These are phyloP conservation scores for Mustelus asterias DNA, from an alignment of 2,113 vertebrate genomes.

Conservation along the genomic window DNA sequence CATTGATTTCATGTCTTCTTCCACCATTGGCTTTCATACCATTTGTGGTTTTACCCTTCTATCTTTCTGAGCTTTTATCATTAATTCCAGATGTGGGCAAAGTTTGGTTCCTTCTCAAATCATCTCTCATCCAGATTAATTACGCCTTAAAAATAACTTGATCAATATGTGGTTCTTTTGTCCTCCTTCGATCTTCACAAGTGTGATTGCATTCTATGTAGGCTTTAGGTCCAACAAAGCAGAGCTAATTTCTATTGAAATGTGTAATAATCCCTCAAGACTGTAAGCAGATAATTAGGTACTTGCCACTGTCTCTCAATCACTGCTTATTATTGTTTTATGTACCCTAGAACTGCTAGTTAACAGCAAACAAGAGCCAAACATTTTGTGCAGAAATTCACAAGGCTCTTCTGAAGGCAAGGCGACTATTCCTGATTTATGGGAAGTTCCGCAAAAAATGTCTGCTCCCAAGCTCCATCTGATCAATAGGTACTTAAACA, in stretches of 20 bases:
- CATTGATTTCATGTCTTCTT: constrained; percentile 22
- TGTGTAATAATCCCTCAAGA: neutral
- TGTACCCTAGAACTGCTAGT: neutral
- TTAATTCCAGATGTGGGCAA: neutral
- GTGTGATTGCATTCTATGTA: neutral
- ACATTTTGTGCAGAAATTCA: neutral
- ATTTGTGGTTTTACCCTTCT: neutral
- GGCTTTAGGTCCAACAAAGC: neutral
- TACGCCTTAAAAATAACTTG: neutral
- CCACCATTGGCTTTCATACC: neutral
- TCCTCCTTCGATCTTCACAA: neutral
- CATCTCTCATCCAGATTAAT: neutral
- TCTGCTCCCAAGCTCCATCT: neutral
- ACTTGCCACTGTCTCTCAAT: neutral
- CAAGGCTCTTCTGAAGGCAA: neutral
- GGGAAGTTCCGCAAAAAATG: neutral
- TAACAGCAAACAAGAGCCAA: neutral
- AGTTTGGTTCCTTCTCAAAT: neutral
- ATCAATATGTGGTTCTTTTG: neutral
- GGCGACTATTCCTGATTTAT: neutral
- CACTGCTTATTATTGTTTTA: neutral
- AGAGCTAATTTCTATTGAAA: neutral
- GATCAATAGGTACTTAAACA: neutral
- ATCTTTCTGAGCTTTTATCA: neutral
- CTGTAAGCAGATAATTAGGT: neutral